Conservation (phyloP, 2,797 vertebrate species). For the Anniella stebbinsi region DNA sequence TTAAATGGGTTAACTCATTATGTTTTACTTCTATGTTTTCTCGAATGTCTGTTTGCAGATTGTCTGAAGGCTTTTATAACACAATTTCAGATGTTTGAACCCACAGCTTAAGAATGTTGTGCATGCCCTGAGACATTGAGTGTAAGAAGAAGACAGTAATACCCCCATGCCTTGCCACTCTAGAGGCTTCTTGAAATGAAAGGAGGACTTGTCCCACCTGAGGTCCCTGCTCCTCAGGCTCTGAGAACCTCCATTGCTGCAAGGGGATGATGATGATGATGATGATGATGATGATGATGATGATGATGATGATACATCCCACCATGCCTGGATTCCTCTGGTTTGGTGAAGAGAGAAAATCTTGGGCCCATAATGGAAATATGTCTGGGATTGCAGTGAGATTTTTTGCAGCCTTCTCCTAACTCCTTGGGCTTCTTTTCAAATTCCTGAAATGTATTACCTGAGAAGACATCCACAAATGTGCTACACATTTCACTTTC, state of each 20-base stretch:
- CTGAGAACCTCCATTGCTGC: neutral
- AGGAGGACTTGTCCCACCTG: neutral
- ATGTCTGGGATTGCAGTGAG: neutral
- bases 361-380: neutral
- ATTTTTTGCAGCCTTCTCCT: neutral
- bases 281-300: neutral
- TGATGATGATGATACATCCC: no score
- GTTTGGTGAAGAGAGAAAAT: neutral
- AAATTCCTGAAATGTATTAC: neutral
- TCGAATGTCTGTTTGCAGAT: neutral
- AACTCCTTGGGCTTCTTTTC: neutral
- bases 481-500: neutral
- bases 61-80: neutral
- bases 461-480: neutral
- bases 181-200: neutral
- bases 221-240: neutral
- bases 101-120: neutral
- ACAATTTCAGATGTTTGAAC: neutral
- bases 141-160: neutral
- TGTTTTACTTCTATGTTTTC: no score
- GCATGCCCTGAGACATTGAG: neutral
- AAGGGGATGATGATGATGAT: neutral
- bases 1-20: neutral
- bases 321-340: neutral
- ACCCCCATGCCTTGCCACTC: neutral